Percentiles rank a stretch among this genome's conserved stretches.
phyloP scores from a whole-genome alignment of 2,113 vertebrate genomes.

The Bufo gargarizans region DNA sequence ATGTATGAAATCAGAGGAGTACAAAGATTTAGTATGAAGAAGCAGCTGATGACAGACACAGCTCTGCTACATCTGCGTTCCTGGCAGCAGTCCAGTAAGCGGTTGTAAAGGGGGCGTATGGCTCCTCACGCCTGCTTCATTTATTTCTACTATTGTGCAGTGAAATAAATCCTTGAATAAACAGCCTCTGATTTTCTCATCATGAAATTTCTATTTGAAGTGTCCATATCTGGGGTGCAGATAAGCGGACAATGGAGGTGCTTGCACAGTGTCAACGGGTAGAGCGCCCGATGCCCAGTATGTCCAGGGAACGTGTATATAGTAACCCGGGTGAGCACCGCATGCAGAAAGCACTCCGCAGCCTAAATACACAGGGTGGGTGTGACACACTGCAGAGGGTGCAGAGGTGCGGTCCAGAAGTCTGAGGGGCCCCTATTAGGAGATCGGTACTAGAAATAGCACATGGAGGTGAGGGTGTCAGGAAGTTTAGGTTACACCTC shows the following conservation, averaged over 20 bases:
- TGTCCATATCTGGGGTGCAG: neutral
- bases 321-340: neutral
- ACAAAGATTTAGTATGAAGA: no score
- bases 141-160: neutral
- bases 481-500: no score
- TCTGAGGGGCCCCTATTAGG: no score
- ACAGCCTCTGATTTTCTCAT: neutral
- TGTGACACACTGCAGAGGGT: no score
- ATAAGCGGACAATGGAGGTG: neutral
- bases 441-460: no score
- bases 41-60: neutral
- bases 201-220: neutral
- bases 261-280: neutral
- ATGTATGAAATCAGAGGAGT: no score
- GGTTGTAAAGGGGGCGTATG: neutral
- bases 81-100: neutral
- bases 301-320: neutral
- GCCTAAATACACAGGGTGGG: no score
- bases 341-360: neutral
- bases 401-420: no score
- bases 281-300: no score
- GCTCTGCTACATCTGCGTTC: neutral
- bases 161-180: neutral
- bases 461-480: no score
- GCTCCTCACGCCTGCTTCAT: no score